These are phyloP conservation scores for Myrmophylax atrothorax DNA, from an alignment of 2,113 vertebrate genomes.

Conservation along the genomic window DNA sequence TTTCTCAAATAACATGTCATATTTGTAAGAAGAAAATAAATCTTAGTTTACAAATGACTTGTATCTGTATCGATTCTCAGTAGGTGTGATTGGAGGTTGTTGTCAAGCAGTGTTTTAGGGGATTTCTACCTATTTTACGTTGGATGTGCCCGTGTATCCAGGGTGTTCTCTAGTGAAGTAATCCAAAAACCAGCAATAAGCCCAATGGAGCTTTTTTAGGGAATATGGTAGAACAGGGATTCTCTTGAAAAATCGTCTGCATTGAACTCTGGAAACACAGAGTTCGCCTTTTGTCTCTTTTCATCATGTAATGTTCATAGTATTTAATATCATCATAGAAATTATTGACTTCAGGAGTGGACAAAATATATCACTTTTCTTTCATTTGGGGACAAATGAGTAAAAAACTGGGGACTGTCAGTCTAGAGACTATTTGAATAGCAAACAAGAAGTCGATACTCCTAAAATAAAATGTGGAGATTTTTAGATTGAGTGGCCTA, in stretches of 20 bases:
- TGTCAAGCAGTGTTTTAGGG: conserved; percentile 20
- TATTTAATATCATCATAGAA: neutral
- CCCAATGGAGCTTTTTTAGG: neutral
- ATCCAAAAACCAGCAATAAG: conserved; percentile 45
- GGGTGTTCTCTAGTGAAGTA: conserved; percentile 37
- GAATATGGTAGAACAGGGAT: neutral
- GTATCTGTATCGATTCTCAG: neutral
- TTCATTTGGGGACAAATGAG: neutral
- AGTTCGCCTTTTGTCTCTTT: conserved; percentile 14
- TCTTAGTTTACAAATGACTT: conserved; percentile 15
- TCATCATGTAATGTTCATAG: neutral
- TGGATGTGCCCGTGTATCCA: neutral
- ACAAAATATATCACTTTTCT: neutral
- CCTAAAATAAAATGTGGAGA: neutral
- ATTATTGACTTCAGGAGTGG: neutral
- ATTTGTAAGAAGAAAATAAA: neutral
- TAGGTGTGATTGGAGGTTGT: conserved; percentile 33
- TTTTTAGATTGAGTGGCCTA: conserved; percentile 29
- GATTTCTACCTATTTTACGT: neutral
- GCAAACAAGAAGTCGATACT: neutral
- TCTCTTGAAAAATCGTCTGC: neutral
- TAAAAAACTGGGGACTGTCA: neutral
- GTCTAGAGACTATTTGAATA: neutral
- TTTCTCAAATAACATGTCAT: conserved; percentile 24
- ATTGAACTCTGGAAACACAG: neutral